Evolutionary conservation across 1,140 invertebrate species (phyloP), one percentile per base, ranked within the genome.

Genomic region (Drosophila ananassae): DNA sequence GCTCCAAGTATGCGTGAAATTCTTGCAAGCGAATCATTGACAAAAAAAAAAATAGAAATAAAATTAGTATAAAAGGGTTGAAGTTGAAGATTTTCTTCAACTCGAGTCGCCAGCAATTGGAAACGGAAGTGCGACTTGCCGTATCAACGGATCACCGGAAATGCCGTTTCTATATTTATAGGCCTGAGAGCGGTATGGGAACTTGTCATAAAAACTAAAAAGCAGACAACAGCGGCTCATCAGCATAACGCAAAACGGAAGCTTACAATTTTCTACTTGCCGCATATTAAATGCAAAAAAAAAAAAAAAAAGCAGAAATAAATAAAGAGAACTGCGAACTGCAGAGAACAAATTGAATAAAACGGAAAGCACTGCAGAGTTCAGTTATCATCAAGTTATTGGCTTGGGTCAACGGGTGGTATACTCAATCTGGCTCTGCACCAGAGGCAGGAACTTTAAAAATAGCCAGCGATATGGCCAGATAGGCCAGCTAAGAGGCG

Each of bases 201-300:
- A 87, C 67, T 79, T 79, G 83, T 79, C 83, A 89, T 89, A 44
- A 32, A 50, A 50, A 37, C 10, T 12, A 66, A 64, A 30, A 30
- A 22, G 63, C 54, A 56, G 25, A 47, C 55, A 32, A n/a, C 22
- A 17, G 17, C 58, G 37, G 44, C 61, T 64, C 63, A 67, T 76
- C 73, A 76, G 51, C 72, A 76, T 76, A 77, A 87, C 76, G 81
- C 67, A 77, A 89, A 89, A 73, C 83, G 83, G 83, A 89, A 89
- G 83, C 73, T 25, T 57, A 83, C 83, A 89, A 89, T 89, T 89
- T 89, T 87, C 83, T 89, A 89, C 73, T 89, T 89, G 67, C 41
- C 63, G 78, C 72, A 81, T 63, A 87, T 73, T 73, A 77, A 85
- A 83, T 84, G 68, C 62, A 44, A 54, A 47, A 54, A 61, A 4